phyloP scores from a whole-genome alignment of 2,797 vertebrate species.

The Bufotes viridis region DNA sequence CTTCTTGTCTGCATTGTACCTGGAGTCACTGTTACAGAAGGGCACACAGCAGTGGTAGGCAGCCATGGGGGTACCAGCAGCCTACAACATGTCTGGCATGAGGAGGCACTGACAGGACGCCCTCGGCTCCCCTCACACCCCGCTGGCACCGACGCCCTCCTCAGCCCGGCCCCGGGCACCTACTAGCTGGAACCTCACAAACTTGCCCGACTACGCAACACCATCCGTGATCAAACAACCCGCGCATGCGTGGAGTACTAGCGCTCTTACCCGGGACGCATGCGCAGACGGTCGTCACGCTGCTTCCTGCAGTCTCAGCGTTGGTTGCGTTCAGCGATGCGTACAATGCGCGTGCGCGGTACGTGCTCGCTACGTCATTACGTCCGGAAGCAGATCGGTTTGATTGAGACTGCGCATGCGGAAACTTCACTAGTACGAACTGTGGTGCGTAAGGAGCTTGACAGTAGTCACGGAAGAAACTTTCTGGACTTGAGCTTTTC shows the following conservation, averaged over 20 bases:
- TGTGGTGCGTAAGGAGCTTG: background rate
- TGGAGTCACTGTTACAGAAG: slow-evolving; percentile 58
- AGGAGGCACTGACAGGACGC: background rate
- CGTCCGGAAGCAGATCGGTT: background rate
- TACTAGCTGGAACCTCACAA: background rate
- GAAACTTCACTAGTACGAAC: rapidly evolving
- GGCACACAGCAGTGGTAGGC: slow-evolving; percentile 60
- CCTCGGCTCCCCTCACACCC: background rate
- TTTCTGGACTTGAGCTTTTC: background rate
- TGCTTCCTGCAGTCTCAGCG: background rate
- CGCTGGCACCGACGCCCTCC: background rate
- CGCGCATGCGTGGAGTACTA: background rate
- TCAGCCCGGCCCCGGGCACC: background rate
- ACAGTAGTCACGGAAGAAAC: no score
- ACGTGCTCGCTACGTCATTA: background rate
- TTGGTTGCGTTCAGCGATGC: background rate
- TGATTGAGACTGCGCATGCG: background rate
- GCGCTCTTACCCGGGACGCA: background rate
- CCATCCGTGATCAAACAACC: background rate
- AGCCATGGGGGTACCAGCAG: slow-evolving; percentile 40
- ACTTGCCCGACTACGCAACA: slow-evolving; percentile 35
- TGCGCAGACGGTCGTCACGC: background rate
- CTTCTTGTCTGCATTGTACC: slow-evolving; percentile 59
- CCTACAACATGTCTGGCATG: slow-evolving; percentile 9
- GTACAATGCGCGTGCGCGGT: background rate